Base-by-base conservation (phyloP, 2,113 vertebrate species). In the Piaya cayana region DNA sequence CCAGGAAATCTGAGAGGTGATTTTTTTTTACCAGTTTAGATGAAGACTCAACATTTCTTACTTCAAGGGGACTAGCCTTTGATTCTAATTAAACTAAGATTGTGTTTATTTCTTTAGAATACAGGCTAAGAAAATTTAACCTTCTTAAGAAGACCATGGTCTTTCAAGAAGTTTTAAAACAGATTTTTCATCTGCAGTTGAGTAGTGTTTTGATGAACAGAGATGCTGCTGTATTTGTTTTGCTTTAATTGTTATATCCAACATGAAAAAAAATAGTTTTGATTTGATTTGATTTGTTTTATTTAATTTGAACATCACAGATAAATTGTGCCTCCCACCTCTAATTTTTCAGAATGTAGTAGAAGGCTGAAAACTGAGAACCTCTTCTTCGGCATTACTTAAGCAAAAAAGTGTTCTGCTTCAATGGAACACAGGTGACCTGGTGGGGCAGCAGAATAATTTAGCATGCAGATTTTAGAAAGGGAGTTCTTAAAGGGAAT, bases 401-500 rank as follows among this genome's bases (percentile, higher is more conserved):
- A 75, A 95, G 70, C 15, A 94, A 95, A 92, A 92, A 64, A 76
- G 34, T 69, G 22, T 86, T 90, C 59, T 83, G 47, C 80, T 95
- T 95, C 75, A 92, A 82, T 95, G 56, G 32, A 92, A 87, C 47
- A 37, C 32, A 76, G 49, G 50, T 95, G 70, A 93, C 77, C 81
- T 94, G n/a, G 20, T 0, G 0, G 82, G 76, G 70, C 82, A 93
- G 80, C 53, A 86, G 94, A 95, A 95, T 96, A 94, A 96, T 95
- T 95, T 95, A 67, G 39, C 79, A 92, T 85, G 75, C 56, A 87
- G 77, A 96, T 94, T 76, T 92, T 74, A 77, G 36, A 92, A 96
- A 90, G 45, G 29, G 59, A 67, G 50, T 92, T 95, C 43, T 95
- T 79, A 82, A 91, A 96, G 34, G 32, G 27, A 95, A 88, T 91